Percentiles rank a stretch among this genome's conserved stretches.
Conservation (phyloP, 2,113 vertebrate genomes). For the Neogobius melanostomus region DNA sequence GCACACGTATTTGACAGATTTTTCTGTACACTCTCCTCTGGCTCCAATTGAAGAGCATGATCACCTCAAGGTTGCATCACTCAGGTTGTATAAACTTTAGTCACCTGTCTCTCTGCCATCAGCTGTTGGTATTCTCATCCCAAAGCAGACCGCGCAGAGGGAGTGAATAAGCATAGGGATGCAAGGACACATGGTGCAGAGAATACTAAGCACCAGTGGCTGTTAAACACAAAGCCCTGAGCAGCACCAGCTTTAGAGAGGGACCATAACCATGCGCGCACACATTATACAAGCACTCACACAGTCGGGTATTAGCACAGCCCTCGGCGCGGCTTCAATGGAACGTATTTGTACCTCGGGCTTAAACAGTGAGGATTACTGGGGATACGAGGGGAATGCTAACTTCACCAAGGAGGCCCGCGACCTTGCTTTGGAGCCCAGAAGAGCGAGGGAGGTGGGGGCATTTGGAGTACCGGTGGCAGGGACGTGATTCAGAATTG, state of each 20-base stretch:
- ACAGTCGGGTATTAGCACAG: constrained; percentile 56
- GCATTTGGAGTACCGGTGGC: constrained; percentile 18
- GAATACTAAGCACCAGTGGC: constrained; percentile 78
- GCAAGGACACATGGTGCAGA: constrained; percentile 68
- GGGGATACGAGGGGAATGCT: constrained; percentile 73
- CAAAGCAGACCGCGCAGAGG: constrained; percentile 55
- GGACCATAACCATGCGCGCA: constrained; percentile 43
- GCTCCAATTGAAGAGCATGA: constrained; percentile 34
- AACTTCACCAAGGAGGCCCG: constrained; percentile 62
- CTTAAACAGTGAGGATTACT: constrained; percentile 73
- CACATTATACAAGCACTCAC: constrained; percentile 42
- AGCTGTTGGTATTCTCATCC: constrained; percentile 53
- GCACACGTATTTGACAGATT: background rate
- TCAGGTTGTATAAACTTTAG: constrained; percentile 52
- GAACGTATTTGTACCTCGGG: constrained; percentile 73
- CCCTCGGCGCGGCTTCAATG: constrained; percentile 65
- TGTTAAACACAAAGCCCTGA: constrained; percentile 67
- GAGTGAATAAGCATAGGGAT: constrained; percentile 64
- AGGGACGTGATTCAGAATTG: constrained; percentile 44
- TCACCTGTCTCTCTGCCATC: constrained; percentile 49
- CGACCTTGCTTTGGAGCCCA: constrained; percentile 66
- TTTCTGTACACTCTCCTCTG: constrained; percentile 14
- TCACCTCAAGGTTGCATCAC: constrained; percentile 46
- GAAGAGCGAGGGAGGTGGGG: constrained; percentile 27
- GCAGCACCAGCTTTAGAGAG: constrained; percentile 40